Conservation (phyloP, 2,797 vertebrate species). For the Hoplostethus atlanticus region DNA sequence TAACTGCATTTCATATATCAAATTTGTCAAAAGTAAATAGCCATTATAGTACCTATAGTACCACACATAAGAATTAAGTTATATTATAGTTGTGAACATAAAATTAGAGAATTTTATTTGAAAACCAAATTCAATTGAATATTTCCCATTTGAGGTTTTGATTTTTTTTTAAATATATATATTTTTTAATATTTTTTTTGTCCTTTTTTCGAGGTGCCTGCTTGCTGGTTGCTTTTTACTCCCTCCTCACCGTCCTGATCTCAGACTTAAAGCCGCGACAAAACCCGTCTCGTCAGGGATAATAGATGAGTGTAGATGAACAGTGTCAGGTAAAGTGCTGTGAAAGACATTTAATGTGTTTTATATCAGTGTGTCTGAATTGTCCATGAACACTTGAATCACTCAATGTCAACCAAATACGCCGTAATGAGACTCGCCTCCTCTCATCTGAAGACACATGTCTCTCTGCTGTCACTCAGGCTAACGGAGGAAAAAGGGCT, state of each 20-base stretch:
- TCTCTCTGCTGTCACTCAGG: slow-evolving; percentile 84
- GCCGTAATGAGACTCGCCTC: slow-evolving; percentile 85
- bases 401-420: slow-evolving; percentile 86
- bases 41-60: slow-evolving; percentile 8
- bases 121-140: slow-evolving; percentile 41
- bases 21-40: slow-evolving; percentile 32
- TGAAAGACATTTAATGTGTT: slow-evolving; percentile 88
- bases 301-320: slow-evolving; percentile 84
- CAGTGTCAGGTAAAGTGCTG: slow-evolving; percentile 88
- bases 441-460: slow-evolving; percentile 85
- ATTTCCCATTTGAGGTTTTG: slow-evolving; percentile 55
- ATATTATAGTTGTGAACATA: slow-evolving; percentile 11
- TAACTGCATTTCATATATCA: slow-evolving; percentile 51
- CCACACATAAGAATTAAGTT: neutral
- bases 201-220: slow-evolving; percentile 74
- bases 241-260: slow-evolving; percentile 63
- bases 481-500: slow-evolving; percentile 71
- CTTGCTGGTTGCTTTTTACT: slow-evolving; percentile 66
- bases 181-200: slow-evolving; percentile 49
- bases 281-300: slow-evolving; percentile 74
- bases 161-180: slow-evolving; percentile 2
- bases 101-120: slow-evolving; percentile 26
- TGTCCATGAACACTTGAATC: slow-evolving; percentile 87
- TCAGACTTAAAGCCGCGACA: slow-evolving; percentile 73
- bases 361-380: slow-evolving; percentile 88